Conservation (phyloP, 2,113 vertebrate species). For the Tapirus terrestris region DNA sequence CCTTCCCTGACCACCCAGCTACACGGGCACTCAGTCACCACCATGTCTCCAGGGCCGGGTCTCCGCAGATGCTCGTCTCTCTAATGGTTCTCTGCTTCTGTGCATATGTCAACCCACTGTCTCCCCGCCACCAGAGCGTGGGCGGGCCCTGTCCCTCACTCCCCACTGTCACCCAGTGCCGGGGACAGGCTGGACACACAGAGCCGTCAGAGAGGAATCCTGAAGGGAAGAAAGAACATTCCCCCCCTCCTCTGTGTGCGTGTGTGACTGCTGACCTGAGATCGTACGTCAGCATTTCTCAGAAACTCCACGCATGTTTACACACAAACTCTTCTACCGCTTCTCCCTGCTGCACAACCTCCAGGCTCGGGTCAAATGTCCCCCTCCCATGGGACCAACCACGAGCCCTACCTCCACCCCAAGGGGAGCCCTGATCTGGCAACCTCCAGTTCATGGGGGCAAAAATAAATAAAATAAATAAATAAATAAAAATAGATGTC, state of each 20-base stretch:
- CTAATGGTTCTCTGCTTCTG: accelerated
- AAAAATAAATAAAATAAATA: too few species aligned
- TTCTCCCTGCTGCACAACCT: background rate
- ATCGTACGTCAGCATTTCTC: background rate
- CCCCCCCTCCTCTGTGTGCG: background rate
- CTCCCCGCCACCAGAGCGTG: background rate
- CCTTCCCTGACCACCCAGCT: background rate
- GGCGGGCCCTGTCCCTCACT: too few species aligned
- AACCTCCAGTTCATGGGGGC: accelerated
- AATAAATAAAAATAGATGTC: too few species aligned
- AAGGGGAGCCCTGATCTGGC: background rate
- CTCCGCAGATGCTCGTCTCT: accelerated
- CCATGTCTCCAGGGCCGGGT: accelerated
- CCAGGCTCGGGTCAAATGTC: background rate
- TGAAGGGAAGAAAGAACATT: accelerated
- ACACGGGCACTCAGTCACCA: accelerated
- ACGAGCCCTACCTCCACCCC: accelerated
- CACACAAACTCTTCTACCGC: accelerated
- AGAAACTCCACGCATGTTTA: background rate
- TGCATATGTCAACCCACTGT: accelerated
- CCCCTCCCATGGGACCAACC: background rate
- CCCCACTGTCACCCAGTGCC: background rate
- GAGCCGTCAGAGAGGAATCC: background rate
- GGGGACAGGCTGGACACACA: background rate
- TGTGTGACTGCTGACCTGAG: background rate